These are phyloP conservation scores for Calcarius lapponicus DNA, from an alignment of 2,797 vertebrate genomes.

Conservation along the genomic window DNA sequence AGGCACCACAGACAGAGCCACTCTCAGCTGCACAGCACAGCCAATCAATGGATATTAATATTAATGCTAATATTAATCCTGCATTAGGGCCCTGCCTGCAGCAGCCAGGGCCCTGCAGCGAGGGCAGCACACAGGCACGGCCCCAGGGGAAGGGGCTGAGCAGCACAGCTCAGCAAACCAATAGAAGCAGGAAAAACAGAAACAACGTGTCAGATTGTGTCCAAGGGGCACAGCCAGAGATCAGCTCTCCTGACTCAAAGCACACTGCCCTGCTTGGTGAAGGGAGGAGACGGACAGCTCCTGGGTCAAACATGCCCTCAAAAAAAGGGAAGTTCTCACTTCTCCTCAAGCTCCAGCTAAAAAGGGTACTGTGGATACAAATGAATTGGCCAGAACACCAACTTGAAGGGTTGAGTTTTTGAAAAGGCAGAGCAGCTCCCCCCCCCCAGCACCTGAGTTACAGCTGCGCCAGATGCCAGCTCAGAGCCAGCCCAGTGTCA, in stretches of 20 bases:
- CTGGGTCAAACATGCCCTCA: not conserved
- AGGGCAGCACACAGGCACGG: not conserved
- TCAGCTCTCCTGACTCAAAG: not conserved
- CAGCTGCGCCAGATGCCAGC: not conserved
- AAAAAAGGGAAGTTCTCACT: not conserved
- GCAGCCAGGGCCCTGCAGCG: not conserved
- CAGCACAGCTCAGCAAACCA: not conserved
- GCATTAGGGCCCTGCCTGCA: not conserved
- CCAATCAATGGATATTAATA: constrained; percentile 1
- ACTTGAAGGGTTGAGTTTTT: not conserved
- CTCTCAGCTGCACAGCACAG: not conserved
- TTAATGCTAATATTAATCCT: not conserved
- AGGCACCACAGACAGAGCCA: not conserved
- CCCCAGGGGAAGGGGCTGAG: not conserved
- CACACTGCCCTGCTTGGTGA: not conserved
- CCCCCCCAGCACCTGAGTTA: not conserved
- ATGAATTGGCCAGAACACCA: not conserved
- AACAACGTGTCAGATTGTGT: accelerated
- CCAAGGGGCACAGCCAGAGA: not conserved
- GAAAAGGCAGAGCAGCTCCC: not conserved
- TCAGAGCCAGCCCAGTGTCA: not conserved
- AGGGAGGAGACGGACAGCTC: not conserved
- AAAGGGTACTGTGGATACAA: not conserved
- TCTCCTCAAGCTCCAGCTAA: not conserved
- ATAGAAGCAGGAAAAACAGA: accelerated